A percentile compares a stretch with the other conserved stretches of the same genome.
These are phyloP conservation scores for Cosmopolites sordidus DNA, from an alignment of 2,888 invertebrate genomes.

Conservation along the genomic window DNA sequence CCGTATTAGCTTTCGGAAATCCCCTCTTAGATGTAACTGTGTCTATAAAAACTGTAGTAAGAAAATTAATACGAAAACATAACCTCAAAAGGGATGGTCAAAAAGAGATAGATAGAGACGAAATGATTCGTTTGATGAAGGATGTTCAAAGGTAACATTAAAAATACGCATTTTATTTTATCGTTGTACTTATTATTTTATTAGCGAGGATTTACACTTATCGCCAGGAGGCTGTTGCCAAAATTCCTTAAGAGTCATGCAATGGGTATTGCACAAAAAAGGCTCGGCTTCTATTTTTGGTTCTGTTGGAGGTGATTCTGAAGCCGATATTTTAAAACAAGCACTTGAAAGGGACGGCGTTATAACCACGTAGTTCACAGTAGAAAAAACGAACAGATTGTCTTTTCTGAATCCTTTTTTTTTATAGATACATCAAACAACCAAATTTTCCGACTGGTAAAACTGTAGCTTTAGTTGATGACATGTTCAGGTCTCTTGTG, in stretches of 20 bases:
- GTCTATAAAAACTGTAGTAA: constrained; percentile 33
- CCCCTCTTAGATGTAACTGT: constrained; percentile 48
- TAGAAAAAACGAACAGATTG: no score
- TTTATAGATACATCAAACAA: constrained; percentile 38
- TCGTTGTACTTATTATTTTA: not conserved
- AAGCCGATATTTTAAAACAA: constrained; percentile 45
- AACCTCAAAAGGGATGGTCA: constrained; percentile 44
- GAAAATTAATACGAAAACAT: constrained; percentile 42
- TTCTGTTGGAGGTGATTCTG: constrained; percentile 51
- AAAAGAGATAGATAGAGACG: constrained; percentile 40
- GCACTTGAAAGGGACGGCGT: constrained; percentile 47
- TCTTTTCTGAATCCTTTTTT: not conserved
- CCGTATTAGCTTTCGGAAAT: constrained; percentile 48
- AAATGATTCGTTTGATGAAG: constrained; percentile 37
- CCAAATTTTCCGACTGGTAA: constrained; percentile 50
- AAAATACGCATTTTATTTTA: not conserved
- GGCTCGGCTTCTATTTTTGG: constrained; percentile 49
- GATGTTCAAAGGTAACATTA: constrained; percentile 37
- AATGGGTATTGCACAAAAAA: constrained; percentile 42
- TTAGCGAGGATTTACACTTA: constrained; percentile 34
- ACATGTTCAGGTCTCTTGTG: constrained; percentile 49
- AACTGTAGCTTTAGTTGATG: constrained; percentile 51
- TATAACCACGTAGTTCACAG: constrained; percentile 35
- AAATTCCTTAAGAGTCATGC: constrained; percentile 51
- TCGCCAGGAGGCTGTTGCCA: constrained; percentile 51